Conservation (phyloP, 2,888 invertebrate genomes). For the Cryptus viduatorius region DNA sequence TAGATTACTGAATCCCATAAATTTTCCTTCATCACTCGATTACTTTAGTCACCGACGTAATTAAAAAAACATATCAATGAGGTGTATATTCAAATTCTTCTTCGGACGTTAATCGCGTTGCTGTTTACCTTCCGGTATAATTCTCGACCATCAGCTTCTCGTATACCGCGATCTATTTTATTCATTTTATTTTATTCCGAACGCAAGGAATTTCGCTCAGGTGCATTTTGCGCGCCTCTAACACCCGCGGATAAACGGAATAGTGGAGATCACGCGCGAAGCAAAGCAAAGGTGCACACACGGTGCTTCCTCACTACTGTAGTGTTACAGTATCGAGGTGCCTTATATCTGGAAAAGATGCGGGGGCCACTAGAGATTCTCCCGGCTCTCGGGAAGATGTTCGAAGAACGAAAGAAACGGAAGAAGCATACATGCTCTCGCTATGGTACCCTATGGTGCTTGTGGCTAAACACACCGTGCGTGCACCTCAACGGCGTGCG, state of each 20-base stretch:
- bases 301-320: constrained; percentile 1
- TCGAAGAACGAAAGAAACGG: constrained; percentile 27
- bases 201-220: constrained; percentile 29
- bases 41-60: background rate
- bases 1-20: background rate
- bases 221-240: constrained; percentile 17
- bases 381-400: constrained; percentile 44
- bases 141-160: background rate
- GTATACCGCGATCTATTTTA: background rate
- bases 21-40: background rate
- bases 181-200: constrained; percentile 4
- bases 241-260: background rate
- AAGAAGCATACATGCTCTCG: constrained; percentile 23
- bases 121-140: background rate
- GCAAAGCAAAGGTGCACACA: background rate
- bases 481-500: constrained; percentile 40
- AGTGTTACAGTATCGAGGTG: constrained; percentile 24
- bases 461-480: constrained; percentile 27
- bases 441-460: constrained; percentile 23
- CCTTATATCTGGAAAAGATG: constrained; percentile 50
- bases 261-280: constrained; percentile 40
- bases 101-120: background rate
- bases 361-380: constrained; percentile 37
- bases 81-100: background rate
- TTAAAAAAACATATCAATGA: background rate